These are phyloP conservation scores for Capreolus pygargus DNA, from an alignment of 2,113 vertebrate genomes.

Conservation along the genomic window DNA sequence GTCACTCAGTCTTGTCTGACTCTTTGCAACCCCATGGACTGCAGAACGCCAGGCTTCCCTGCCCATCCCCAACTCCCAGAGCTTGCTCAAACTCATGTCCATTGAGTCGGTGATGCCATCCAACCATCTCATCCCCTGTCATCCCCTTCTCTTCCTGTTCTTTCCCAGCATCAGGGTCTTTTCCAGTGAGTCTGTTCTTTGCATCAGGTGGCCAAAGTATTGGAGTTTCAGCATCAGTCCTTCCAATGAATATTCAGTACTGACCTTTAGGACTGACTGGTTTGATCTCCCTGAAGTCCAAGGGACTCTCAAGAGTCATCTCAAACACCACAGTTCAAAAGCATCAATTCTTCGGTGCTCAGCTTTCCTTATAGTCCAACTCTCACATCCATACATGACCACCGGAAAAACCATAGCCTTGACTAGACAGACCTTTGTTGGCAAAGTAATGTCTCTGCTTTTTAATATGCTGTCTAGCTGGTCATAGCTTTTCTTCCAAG, in stretches of 20 bases:
- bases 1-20: not conserved
- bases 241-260: not conserved
- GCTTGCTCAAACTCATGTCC: not conserved
- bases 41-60: not conserved
- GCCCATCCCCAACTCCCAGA: not conserved
- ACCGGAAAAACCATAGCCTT: not conserved
- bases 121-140: not conserved
- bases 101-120: not conserved
- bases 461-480: not conserved
- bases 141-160: not conserved
- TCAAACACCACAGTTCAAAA: not conserved
- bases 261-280: not conserved
- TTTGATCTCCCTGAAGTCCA: not conserved
- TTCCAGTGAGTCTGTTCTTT: not conserved
- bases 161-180: not conserved
- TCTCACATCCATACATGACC: not conserved
- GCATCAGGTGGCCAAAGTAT: not conserved
- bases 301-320: not conserved
- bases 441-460: not conserved
- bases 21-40: not conserved
- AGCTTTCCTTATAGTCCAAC: not conserved
- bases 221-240: not conserved
- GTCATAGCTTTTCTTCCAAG: not conserved
- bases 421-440: not conserved
- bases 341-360: not conserved